Percentiles rank a stretch among this genome's conserved stretches.
Evolutionary conservation across 2,113 vertebrate species (phyloP).

Genomic region (Heterotis niloticus): DNA sequence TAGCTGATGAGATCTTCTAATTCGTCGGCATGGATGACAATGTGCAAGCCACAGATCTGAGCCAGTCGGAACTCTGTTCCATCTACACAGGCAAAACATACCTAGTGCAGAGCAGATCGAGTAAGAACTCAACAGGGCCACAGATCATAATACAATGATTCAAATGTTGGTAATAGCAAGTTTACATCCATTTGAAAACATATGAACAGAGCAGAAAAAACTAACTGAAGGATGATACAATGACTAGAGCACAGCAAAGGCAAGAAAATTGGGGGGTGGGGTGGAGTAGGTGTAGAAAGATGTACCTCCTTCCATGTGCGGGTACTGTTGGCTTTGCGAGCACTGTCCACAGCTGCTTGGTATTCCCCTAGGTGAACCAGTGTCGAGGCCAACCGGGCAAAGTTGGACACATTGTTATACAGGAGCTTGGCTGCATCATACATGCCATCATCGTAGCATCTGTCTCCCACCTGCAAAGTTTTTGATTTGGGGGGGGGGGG

Average conservation of each 20-base stretch:
- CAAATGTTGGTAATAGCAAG: too few species aligned
- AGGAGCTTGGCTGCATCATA: constrained; percentile 83
- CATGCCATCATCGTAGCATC: constrained; percentile 83
- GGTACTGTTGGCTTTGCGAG: constrained; percentile 84
- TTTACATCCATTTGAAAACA: too few species aligned
- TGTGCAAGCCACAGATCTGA: constrained; percentile 85
- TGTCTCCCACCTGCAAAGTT: constrained; percentile 76
- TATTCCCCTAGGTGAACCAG: constrained; percentile 83
- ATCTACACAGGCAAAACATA: constrained; percentile 87
- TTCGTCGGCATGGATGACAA: constrained; percentile 88
- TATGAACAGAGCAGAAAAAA: not conserved
- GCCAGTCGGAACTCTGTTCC: constrained; percentile 82
- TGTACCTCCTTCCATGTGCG: constrained; percentile 86
- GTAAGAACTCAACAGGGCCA: not conserved
- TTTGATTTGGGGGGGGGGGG: not conserved
- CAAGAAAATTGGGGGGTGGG: not conserved
- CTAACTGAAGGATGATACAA: not conserved
- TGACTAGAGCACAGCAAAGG: not conserved
- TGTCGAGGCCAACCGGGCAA: constrained; percentile 81
- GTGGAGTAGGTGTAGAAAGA: not conserved
- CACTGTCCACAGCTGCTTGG: constrained; percentile 86
- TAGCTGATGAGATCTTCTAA: constrained; percentile 85
- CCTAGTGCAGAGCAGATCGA: constrained; percentile 54
- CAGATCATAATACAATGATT: not conserved
- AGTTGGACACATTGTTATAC: constrained; percentile 84